phyloP scores from a whole-genome alignment of 2,113 vertebrate species.

The Chitala chitala region DNA sequence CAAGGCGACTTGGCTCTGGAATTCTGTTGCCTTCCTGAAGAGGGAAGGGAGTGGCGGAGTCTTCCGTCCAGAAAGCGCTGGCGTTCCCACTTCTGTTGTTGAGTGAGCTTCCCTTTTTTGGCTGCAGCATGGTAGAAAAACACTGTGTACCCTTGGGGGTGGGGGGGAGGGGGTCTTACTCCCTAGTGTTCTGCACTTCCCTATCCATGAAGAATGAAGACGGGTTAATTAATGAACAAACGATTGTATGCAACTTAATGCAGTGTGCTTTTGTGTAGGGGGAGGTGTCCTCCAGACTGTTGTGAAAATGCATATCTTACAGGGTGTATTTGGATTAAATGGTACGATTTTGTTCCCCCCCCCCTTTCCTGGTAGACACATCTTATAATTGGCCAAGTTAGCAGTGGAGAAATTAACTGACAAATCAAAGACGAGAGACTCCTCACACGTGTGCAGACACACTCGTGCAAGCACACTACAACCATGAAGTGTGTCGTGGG shows the following conservation, averaged over 20 bases:
- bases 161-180: no score
- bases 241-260: neutral
- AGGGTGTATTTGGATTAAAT: constrained; percentile 9
- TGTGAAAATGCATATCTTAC: neutral
- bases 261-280: neutral
- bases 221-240: neutral
- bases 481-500: no score
- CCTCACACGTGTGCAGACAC: no score
- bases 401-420: neutral
- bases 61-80: neutral
- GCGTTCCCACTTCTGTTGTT: neutral
- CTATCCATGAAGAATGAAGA: neutral
- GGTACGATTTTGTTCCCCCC: no score
- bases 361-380: constrained; percentile 1
- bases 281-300: constrained; percentile 8
- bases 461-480: no score
- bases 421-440: no score
- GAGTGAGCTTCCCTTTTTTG: neutral
- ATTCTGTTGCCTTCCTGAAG: neutral
- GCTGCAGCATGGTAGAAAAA: constrained; percentile 7
- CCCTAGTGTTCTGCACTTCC: neutral
- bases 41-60: neutral
- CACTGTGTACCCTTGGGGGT: neutral
- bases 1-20: neutral
- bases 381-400: neutral